phyloP scores from a whole-genome alignment of 2,888 invertebrate genomes.

The Scaptomyza parva region DNA sequence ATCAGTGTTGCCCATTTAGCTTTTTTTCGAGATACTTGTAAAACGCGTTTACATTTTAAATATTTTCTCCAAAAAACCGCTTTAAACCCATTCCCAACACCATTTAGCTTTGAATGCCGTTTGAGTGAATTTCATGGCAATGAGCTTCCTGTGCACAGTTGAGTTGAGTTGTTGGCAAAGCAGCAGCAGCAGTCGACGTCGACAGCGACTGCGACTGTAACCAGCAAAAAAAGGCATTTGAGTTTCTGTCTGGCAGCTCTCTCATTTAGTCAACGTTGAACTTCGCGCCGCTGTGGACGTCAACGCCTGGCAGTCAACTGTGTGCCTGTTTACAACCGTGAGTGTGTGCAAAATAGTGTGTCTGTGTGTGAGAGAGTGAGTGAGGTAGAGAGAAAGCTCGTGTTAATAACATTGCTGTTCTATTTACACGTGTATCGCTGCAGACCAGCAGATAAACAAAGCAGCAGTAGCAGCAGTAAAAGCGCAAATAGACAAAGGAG shows the following conservation, averaged over 20 bases:
- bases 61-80: too few species aligned
- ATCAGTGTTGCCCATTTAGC: not conserved
- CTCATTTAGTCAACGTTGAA: conserved; percentile 70
- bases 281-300: conserved; percentile 72
- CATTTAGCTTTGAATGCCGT: conserved; percentile 6
- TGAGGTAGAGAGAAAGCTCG: conserved; percentile 26
- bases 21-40: not conserved
- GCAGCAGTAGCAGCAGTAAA: conserved; percentile 51
- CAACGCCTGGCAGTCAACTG: conserved; percentile 17
- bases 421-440: conserved; percentile 59
- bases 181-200: conserved; percentile 41
- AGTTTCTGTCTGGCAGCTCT: conserved; percentile 23
- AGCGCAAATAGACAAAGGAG: conserved; percentile 49
- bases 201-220: conserved; percentile 19
- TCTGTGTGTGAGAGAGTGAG: too few species aligned
- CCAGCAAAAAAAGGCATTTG: conserved; percentile 43
- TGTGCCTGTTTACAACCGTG: conserved; percentile 8
- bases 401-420: conserved; percentile 12
- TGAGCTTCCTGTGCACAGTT: conserved; percentile 44
- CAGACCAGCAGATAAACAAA: conserved; percentile 68
- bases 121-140: conserved; percentile 56
- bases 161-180: conserved; percentile 43
- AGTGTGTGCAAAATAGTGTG: not conserved
- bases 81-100: not conserved
- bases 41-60: not conserved